Evolutionary conservation across 2,113 vertebrate genomes (phyloP).

Genomic region (Gasterosteus nipponicus): DNA sequence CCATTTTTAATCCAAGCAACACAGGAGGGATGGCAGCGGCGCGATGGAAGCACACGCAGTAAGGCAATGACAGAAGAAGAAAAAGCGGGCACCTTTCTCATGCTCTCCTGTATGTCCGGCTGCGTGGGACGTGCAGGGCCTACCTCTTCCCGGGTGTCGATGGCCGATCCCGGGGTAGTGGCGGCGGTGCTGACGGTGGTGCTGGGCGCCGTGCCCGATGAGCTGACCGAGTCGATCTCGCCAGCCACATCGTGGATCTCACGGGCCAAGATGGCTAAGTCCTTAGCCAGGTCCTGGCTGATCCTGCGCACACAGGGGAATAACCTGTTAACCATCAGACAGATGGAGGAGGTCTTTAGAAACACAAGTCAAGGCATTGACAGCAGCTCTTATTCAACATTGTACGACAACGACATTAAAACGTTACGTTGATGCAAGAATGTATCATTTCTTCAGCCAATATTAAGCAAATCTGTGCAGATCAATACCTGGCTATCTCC

Average conservation of each 20-base stretch:
- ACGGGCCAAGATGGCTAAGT: slow-evolving; percentile 96
- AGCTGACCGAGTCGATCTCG: slow-evolving; percentile 99
- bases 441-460: background rate
- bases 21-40: slow-evolving; percentile 56
- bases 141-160: slow-evolving; percentile 99
- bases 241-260: slow-evolving; percentile 99
- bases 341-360: slow-evolving; percentile 66
- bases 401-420: background rate
- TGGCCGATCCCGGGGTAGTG: slow-evolving; percentile 98
- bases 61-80: slow-evolving; percentile 82
- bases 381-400: background rate
- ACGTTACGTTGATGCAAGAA: background rate
- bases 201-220: slow-evolving; percentile 97
- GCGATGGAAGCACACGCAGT: slow-evolving; percentile 26
- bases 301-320: slow-evolving; percentile 93
- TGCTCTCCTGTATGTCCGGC: slow-evolving; percentile 85
- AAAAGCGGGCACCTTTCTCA: slow-evolving; percentile 92
- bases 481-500: slow-evolving; percentile 95
- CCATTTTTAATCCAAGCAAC: slow-evolving; percentile 28
- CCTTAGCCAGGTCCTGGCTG: slow-evolving; percentile 95
- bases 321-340: slow-evolving; percentile 85
- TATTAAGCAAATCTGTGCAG: slow-evolving; percentile 9
- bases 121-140: slow-evolving; percentile 83
- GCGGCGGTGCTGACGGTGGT: slow-evolving; percentile 99
- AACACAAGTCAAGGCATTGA: slow-evolving; percentile 11